Evolutionary conservation across 2,888 invertebrate species (phyloP).

Genomic region (Drosophila kanekoi): DNA sequence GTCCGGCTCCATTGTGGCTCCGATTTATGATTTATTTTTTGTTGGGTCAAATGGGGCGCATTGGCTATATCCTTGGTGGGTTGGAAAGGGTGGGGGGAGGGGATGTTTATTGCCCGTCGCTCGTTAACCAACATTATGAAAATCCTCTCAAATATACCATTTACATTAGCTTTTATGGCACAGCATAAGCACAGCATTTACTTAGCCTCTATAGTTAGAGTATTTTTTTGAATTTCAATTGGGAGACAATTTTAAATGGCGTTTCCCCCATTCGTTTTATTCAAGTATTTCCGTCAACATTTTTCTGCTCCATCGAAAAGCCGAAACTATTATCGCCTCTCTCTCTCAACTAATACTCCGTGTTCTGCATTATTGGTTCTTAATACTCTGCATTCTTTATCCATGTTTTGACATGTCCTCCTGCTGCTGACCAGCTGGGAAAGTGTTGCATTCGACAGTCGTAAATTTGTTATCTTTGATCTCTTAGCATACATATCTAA

Average conservation of each 20-base stretch:
- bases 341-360: no score
- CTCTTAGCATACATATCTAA: constrained; percentile 36
- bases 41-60: constrained; percentile 46
- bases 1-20: constrained; percentile 61
- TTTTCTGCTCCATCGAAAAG: not conserved
- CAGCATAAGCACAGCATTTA: not conserved
- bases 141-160: constrained; percentile 9
- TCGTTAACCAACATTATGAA: constrained; percentile 8
- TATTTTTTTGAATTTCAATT: not conserved
- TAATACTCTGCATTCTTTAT: no score
- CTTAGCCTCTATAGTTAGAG: not conserved
- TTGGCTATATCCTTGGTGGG: constrained; percentile 16
- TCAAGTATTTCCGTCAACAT: no score
- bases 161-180: not conserved
- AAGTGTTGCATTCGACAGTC: constrained; percentile 25
- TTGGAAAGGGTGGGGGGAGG: not conserved
- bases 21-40: constrained; percentile 76
- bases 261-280: no score
- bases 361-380: no score
- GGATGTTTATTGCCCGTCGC: not conserved
- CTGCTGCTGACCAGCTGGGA: not conserved
- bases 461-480: constrained; percentile 43
- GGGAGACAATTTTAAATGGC: no score
- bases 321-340: no score
- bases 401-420: not conserved